These are phyloP conservation scores for Scaptomyza polygonia DNA, from an alignment of 2,888 invertebrate species.

Conservation along the genomic window DNA sequence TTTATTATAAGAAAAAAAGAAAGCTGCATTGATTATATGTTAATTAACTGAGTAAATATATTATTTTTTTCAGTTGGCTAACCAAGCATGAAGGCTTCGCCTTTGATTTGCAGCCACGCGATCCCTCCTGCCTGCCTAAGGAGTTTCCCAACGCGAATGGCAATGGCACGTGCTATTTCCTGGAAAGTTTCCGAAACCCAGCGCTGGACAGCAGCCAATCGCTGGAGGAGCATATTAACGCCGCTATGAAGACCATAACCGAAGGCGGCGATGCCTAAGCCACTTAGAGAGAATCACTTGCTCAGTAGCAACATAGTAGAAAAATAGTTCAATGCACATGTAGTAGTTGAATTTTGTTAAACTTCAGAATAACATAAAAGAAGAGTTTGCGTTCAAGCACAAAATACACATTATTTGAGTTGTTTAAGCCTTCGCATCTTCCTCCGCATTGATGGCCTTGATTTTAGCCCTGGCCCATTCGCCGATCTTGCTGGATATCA, in stretches of 20 bases:
- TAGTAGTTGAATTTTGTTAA: slow-evolving; percentile 67
- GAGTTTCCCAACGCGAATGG: slow-evolving; percentile 90
- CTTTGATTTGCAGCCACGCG: slow-evolving; percentile 89
- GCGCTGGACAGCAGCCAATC: slow-evolving; percentile 87
- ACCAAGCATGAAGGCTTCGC: slow-evolving; percentile 90
- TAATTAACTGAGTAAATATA: neutral
- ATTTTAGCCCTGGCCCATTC: slow-evolving; percentile 75
- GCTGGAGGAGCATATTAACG: slow-evolving; percentile 83
- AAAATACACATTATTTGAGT: slow-evolving; percentile 33
- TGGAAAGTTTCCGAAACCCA: slow-evolving; percentile 91
- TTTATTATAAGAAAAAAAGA: neutral
- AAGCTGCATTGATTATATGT: neutral
- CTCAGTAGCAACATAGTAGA: slow-evolving; percentile 53
- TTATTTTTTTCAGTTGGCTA: slow-evolving; percentile 87
- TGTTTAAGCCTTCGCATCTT: slow-evolving; percentile 37
- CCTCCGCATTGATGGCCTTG: slow-evolving; percentile 66
- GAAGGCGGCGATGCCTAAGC: slow-evolving; percentile 70
- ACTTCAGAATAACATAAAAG: slow-evolving; percentile 16
- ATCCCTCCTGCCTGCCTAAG: slow-evolving; percentile 91
- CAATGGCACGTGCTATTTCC: slow-evolving; percentile 93
- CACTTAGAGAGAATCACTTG: slow-evolving; percentile 40
- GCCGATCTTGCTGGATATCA: slow-evolving; percentile 81
- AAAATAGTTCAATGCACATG: slow-evolving; percentile 66
- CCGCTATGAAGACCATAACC: slow-evolving; percentile 82
- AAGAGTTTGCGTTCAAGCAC: slow-evolving; percentile 59